A percentile compares a stretch with the other conserved stretches of the same genome.
phyloP scores from a whole-genome alignment of 2,797 vertebrate species.

The Chelon auratus region DNA sequence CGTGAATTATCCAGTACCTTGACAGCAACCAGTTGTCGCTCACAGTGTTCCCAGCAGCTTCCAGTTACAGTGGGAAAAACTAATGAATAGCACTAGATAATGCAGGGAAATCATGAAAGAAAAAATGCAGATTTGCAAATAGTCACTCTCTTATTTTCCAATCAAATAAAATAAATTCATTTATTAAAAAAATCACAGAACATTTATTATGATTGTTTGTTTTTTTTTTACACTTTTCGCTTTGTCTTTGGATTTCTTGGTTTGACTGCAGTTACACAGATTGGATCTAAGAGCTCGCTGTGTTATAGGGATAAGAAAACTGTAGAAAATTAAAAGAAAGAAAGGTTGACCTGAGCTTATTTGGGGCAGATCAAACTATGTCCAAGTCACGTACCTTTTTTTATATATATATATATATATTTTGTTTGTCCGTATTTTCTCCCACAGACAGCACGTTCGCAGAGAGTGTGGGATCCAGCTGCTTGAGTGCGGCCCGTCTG shows the following conservation, averaged over 20 bases:
- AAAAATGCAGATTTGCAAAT: not conserved
- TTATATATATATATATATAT: too few relatives aligned
- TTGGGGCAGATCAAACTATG: not conserved
- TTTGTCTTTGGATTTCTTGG: not conserved
- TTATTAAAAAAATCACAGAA: not conserved
- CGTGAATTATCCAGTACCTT: not conserved
- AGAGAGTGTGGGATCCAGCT: conserved; percentile 92
- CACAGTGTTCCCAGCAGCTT: not conserved
- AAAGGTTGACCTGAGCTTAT: conserved; percentile 4
- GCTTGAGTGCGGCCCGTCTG: conserved; percentile 91
- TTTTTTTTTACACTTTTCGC: not conserved
- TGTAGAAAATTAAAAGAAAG: not conserved
- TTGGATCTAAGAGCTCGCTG: not conserved
- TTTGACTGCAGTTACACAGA: conserved; percentile 2
- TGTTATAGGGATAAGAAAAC: not conserved
- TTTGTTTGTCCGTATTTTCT: conserved; percentile 38
- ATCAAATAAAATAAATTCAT: not conserved
- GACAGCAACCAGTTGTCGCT: not conserved
- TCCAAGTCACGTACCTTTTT: conserved; percentile 29
- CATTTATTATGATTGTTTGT: not conserved
- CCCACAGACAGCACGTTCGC: conserved; percentile 94
- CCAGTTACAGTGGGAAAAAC: not conserved
- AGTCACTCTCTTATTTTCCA: not conserved
- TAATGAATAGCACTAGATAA: not conserved
- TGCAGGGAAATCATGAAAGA: not conserved